These are phyloP conservation scores for Chrysolina oricalcia DNA, from an alignment of 2,888 invertebrate species.

Conservation along the genomic window DNA sequence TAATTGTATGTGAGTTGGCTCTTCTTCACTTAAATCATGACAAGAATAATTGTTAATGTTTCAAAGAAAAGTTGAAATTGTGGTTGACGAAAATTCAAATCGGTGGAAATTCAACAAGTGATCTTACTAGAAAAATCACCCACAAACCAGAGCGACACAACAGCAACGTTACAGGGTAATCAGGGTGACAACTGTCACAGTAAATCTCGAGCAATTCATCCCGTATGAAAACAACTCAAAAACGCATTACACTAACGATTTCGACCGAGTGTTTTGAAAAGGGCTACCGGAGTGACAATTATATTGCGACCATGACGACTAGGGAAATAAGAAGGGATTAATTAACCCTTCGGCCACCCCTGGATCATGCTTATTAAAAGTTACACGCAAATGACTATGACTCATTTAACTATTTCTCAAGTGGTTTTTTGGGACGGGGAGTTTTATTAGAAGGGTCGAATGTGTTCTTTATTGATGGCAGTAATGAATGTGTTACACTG, in stretches of 20 bases:
- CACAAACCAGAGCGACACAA: neutral
- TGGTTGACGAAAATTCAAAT: neutral
- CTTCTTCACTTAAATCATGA: too few relatives aligned
- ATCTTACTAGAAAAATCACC: neutral
- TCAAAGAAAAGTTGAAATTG: too few relatives aligned
- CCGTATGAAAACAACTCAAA: conserved; percentile 28
- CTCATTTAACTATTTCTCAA: conserved; percentile 65
- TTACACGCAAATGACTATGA: conserved; percentile 68
- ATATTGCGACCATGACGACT: conserved; percentile 69
- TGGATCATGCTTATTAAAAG: conserved; percentile 65
- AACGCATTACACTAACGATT: conserved; percentile 28
- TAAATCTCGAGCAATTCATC: conserved; percentile 11
- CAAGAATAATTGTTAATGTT: too few relatives aligned
- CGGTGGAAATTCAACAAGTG: neutral
- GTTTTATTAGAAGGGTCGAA: conserved; percentile 38
- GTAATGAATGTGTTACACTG: conserved; percentile 46
- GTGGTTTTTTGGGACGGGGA: conserved; percentile 52
- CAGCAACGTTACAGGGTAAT: neutral
- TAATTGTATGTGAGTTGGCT: too few relatives aligned
- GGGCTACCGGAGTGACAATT: conserved; percentile 63
- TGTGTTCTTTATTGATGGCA: conserved; percentile 43
- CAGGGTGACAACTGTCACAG: conserved; percentile 11
- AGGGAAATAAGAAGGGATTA: conserved; percentile 67
- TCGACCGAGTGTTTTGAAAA: conserved; percentile 39
- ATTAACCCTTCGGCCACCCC: conserved; percentile 68